A percentile compares a stretch with the other conserved stretches of the same genome.
These are phyloP conservation scores for Tetropium fuscum DNA, from an alignment of 2,888 invertebrate genomes.

Conservation along the genomic window DNA sequence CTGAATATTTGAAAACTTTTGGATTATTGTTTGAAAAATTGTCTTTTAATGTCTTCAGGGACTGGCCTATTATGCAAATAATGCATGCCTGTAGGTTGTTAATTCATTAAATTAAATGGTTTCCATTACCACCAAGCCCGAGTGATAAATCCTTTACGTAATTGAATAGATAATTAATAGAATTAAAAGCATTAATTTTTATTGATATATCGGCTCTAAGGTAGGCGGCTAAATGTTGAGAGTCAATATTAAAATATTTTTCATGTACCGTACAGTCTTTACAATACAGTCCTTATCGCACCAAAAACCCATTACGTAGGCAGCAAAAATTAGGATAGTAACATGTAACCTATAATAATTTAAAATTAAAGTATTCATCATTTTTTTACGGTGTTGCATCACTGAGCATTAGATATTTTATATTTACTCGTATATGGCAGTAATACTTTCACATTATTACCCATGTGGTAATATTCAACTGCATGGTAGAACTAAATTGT, in stretches of 20 bases:
- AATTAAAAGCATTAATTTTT: neutral
- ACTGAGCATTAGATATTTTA: no score
- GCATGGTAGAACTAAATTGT: no score
- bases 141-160: constrained; percentile 2
- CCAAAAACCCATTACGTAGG: constrained; percentile 6
- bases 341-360: neutral
- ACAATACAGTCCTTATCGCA: neutral
- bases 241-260: constrained; percentile 2
- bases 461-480: no score
- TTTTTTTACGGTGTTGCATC: no score
- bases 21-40: no score
- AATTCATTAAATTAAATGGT: neutral
- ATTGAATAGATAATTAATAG: constrained; percentile 13
- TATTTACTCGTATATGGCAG: no score
- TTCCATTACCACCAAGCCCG: constrained; percentile 4
- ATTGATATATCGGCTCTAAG: neutral
- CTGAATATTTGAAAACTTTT: neutral
- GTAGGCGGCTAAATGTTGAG: constrained; percentile 3
- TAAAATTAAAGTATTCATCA: neutral
- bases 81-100: neutral
- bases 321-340: neutral
- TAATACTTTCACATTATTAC: no score
- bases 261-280: neutral
- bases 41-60: no score
- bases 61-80: neutral